Base-by-base conservation (phyloP, 2,888 invertebrate species). In the Tenthredo amoena region DNA sequence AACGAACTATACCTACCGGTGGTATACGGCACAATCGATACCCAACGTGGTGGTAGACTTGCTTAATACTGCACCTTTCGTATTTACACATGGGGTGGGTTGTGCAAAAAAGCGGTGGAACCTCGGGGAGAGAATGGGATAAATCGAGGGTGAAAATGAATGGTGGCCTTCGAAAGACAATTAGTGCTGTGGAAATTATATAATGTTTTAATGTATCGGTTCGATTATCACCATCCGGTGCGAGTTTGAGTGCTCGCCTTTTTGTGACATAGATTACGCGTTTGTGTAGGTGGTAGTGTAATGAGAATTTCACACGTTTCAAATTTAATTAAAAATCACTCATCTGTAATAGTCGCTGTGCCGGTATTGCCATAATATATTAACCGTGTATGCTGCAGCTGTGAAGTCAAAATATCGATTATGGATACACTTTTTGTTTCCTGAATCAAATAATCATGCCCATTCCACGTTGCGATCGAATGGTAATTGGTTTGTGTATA, bases 261-360 rank as follows among this genome's bases (percentile, higher is more conserved):
- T 58, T 81, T 81, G 37, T 18, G 37, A 81, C 62, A 81, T 62
- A 62, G 37, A 37, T 40, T 21, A 81, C 62, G 37, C 21, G 37
- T 81, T 81, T 40, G 2, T 40, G 81, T 81, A 77, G 50, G 55
- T 55, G 31, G 50, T n/a, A 37, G 81, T n/a, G 37, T 40, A 81
- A 81, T 50, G 58, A 81, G 81, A 18, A 58, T 81, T 81, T 81
- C 40, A 81, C 81, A 81, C 62, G 58, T 40, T 58, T 81, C n/a
- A 50, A 81, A 40, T 81, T 81, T 81, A 81, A 58, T 81, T 81
- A 81, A 62, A 81, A 81, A 81, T 81, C 62, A 37, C 79, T 81
- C 58, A 62, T 81, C 81, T 34, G 62, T 62, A 40, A 62, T 58
- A 62, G 37, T 37, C 37, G 37, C n/a, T 40, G 21, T 26, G 18